Evolutionary conservation across 2,888 invertebrate species (phyloP).

Genomic region (Nemotelus nigrinus): DNA sequence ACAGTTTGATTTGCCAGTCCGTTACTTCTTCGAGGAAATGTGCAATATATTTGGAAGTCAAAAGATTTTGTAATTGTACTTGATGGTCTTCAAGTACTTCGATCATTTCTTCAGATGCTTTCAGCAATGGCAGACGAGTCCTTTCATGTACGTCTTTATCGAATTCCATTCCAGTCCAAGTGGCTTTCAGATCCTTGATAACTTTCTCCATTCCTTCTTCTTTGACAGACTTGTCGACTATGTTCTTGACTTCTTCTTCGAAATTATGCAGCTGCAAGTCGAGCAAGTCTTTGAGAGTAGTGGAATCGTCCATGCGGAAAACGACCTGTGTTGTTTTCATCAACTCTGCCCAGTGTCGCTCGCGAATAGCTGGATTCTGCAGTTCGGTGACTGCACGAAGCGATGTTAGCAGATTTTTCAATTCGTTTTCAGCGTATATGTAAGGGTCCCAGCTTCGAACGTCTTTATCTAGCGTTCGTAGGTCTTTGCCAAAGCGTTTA

Average conservation of each 20-base stretch:
- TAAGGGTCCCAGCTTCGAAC: conserved; percentile 83
- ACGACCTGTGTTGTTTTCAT: conserved; percentile 90
- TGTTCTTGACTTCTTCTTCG: conserved; percentile 94
- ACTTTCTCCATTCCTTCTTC: conserved; percentile 97
- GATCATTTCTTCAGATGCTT: conserved; percentile 86
- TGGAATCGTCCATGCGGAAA: conserved; percentile 66
- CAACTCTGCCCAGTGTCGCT: conserved; percentile 92
- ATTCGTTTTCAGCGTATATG: conserved; percentile 78
- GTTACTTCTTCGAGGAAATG: conserved; percentile 86
- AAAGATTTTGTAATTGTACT: conserved; percentile 92
- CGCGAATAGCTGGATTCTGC: conserved; percentile 93
- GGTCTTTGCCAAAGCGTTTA: conserved; percentile 88
- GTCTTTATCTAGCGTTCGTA: conserved; percentile 83
- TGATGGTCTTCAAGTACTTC: conserved; percentile 96
- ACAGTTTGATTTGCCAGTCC: conserved; percentile 87
- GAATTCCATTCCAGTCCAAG: conserved; percentile 87
- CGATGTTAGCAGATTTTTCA: conserved; percentile 94
- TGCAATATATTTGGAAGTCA: conserved; percentile 91
- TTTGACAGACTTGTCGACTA: conserved; percentile 95
- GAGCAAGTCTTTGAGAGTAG: conserved; percentile 87
- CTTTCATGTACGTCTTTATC: conserved; percentile 82
- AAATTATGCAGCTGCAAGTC: conserved; percentile 89
- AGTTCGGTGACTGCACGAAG: conserved; percentile 91
- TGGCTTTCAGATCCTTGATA: conserved; percentile 82
- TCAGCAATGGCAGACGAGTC: conserved; percentile 79